These are phyloP conservation scores for Callitettix versicolor DNA, from an alignment of 1,140 invertebrate genomes.

Conservation along the genomic window DNA sequence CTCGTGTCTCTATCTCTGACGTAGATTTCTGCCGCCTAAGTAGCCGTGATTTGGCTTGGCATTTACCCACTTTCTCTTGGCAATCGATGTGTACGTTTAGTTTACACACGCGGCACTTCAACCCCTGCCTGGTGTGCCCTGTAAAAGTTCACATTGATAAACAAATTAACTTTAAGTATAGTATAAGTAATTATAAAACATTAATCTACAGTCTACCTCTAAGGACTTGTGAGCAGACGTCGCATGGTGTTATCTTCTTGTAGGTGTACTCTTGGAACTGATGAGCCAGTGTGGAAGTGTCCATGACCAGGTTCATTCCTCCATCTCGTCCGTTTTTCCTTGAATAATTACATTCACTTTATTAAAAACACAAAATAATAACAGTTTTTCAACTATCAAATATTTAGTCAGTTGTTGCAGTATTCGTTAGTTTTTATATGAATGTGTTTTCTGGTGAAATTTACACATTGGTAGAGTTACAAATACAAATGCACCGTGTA, in stretches of 20 bases:
- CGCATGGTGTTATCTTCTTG: slow-evolving; percentile 90
- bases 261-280: slow-evolving; percentile 89
- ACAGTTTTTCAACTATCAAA: no score
- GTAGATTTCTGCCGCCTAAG: slow-evolving; percentile 79
- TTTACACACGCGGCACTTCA: slow-evolving; percentile 82
- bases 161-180: background rate
- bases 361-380: no score
- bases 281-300: slow-evolving; percentile 56
- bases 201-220: slow-evolving; percentile 49
- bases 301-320: slow-evolving; percentile 40
- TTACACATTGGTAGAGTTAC: no score
- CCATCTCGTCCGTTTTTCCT: slow-evolving; percentile 65
- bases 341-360: no score
- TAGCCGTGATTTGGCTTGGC: slow-evolving; percentile 70
- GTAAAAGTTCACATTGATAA: slow-evolving; percentile 3
- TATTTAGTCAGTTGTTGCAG: no score
- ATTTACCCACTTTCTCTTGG: slow-evolving; percentile 65
- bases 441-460: no score
- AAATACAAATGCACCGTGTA: no score
- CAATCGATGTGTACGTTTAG: slow-evolving; percentile 86
- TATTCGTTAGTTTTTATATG: no score
- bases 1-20: slow-evolving; percentile 56
- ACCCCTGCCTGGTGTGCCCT: slow-evolving; percentile 86
- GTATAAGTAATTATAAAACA: background rate
- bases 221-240: slow-evolving; percentile 83